Evolutionary conservation across 2,888 invertebrate species (phyloP).

Genomic region (Himalopsyche japonica): DNA sequence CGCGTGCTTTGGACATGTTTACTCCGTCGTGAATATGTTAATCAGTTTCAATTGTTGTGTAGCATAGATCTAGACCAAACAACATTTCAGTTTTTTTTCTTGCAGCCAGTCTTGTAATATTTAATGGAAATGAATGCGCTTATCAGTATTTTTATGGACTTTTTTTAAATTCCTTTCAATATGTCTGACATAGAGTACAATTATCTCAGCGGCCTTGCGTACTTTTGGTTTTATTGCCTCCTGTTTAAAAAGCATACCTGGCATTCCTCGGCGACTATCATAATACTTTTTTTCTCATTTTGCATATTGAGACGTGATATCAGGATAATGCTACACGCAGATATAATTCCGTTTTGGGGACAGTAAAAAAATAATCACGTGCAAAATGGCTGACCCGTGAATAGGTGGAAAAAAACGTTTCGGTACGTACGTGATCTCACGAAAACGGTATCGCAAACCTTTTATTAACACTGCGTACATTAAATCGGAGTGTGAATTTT

Average conservation of each 20-base stretch:
- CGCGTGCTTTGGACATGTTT: too few relatives aligned
- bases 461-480: too few relatives aligned
- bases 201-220: not conserved
- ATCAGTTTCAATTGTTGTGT: too few relatives aligned
- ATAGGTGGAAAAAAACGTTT: not conserved
- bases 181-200: not conserved
- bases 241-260: not conserved
- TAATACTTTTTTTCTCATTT: not conserved
- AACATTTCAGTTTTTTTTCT: too few relatives aligned
- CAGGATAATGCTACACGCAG: not conserved
- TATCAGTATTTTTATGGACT: too few relatives aligned
- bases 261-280: not conserved
- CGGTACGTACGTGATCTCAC: not conserved
- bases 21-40: too few relatives aligned
- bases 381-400: not conserved
- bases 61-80: too few relatives aligned
- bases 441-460: too few relatives aligned
- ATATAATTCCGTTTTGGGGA: not conserved
- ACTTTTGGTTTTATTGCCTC: not conserved
- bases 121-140: too few relatives aligned
- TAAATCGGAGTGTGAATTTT: too few relatives aligned
- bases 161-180: too few relatives aligned
- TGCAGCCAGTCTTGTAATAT: too few relatives aligned
- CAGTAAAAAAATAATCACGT: not conserved
- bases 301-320: not conserved